Percentiles rank a stretch among this genome's conserved stretches.
Evolutionary conservation across 2,888 invertebrate genomes (phyloP).

Genomic region (Drosophila bunnanda): DNA sequence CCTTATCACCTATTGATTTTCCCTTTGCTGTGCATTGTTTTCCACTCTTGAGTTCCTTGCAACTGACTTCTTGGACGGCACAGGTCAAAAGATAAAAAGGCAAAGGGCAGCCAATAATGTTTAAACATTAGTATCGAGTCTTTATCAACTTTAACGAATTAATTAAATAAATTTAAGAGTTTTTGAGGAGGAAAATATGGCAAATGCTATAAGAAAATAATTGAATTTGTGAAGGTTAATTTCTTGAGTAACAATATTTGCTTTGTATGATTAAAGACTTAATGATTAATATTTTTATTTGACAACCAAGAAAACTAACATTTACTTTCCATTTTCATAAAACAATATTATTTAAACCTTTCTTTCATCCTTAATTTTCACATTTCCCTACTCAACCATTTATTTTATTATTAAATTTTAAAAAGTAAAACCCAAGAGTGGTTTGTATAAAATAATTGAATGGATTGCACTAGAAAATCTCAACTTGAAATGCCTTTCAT

Average conservation of each 20-base stretch:
- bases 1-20: slow-evolving; percentile 30
- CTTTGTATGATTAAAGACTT: background rate
- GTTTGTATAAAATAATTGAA: background rate
- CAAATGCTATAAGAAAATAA: background rate
- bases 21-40: background rate
- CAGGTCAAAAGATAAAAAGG: background rate
- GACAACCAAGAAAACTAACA: too few species aligned
- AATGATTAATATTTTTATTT: too few species aligned
- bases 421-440: background rate
- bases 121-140: slow-evolving; percentile 1
- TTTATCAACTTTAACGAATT: slow-evolving; percentile 5
- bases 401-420: background rate
- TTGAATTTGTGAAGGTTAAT: background rate
- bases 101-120: slow-evolving; percentile 16
- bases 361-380: background rate
- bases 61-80: background rate
- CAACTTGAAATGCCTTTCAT: background rate
- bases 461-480: background rate
- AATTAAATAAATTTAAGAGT: slow-evolving; percentile 1
- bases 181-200: background rate
- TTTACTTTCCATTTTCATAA: too few species aligned
- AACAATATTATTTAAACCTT: too few species aligned
- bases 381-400: background rate
- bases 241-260: background rate
- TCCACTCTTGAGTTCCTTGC: background rate